Percentiles rank a stretch among this genome's conserved stretches.
These are phyloP conservation scores for Bufo gargarizans DNA, from an alignment of 2,113 vertebrate genomes.

Conservation along the genomic window DNA sequence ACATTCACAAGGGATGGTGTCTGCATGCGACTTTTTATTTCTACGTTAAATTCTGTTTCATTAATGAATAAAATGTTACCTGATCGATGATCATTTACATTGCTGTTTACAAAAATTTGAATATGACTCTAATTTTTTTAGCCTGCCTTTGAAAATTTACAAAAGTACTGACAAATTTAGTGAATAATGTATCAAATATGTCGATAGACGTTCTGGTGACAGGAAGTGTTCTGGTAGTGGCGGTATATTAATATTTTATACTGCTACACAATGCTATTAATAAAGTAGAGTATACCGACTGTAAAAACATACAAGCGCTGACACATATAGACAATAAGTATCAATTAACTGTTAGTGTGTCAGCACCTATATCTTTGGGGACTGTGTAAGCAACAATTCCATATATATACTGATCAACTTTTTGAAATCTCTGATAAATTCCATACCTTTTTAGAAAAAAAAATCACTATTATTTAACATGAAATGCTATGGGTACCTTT, in stretches of 20 bases:
- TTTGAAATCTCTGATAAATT: too few species aligned
- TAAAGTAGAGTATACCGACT: neutral
- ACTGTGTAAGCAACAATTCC: too few species aligned
- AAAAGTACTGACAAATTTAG: neutral
- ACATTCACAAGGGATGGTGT: neutral
- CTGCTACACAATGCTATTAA: neutral
- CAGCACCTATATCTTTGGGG: too few species aligned
- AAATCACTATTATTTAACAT: too few species aligned
- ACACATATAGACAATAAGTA: neutral
- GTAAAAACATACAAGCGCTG: neutral
- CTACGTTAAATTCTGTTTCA: neutral
- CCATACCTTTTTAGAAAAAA: too few species aligned
- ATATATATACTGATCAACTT: too few species aligned
- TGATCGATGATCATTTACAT: neutral
- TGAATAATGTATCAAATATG: neutral
- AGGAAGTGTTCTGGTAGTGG: neutral
- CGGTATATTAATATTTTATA: neutral
- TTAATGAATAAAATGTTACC: neutral
- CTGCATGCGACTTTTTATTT: neutral
- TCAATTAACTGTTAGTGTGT: too few species aligned
- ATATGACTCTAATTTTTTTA: neutral
- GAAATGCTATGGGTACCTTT: too few species aligned
- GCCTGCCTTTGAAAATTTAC: neutral
- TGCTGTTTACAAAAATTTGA: neutral
- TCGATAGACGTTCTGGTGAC: neutral